These are phyloP conservation scores for Bagarius yarrelli DNA, from an alignment of 2,113 vertebrate genomes.

Conservation along the genomic window DNA sequence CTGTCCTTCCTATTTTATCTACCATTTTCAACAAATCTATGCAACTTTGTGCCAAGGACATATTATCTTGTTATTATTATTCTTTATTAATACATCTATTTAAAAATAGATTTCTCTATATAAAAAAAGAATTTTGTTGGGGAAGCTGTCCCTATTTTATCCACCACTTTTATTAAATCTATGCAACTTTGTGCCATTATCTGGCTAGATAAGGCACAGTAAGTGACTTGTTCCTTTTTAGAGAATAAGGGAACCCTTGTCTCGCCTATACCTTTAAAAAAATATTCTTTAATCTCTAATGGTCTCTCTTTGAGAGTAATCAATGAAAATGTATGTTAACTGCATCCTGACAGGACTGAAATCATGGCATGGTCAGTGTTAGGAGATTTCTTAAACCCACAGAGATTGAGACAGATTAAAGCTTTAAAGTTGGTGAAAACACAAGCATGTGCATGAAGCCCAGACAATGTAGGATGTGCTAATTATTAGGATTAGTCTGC, in stretches of 20 bases:
- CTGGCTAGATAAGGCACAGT: slow-evolving; percentile 52
- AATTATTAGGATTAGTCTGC: slow-evolving; percentile 64
- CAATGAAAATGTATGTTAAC: slow-evolving; percentile 33
- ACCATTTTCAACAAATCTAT: no score
- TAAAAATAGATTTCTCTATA: no score
- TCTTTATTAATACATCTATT: no score
- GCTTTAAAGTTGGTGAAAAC: slow-evolving; percentile 39
- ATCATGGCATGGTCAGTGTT: slow-evolving; percentile 38
- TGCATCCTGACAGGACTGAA: slow-evolving; percentile 14
- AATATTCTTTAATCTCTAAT: not conserved
- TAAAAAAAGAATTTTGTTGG: slow-evolving; percentile 38
- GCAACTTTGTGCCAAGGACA: no score
- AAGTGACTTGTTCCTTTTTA: slow-evolving; percentile 12
- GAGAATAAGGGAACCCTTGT: not conserved
- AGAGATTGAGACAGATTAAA: slow-evolving; percentile 48
- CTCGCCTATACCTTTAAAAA: not conserved
- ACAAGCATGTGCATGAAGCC: slow-evolving; percentile 44
- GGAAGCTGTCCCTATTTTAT: slow-evolving; percentile 39
- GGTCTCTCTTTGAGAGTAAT: not conserved
- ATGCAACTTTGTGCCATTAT: slow-evolving; percentile 53
- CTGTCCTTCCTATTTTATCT: no score
- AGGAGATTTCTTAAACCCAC: slow-evolving; percentile 21
- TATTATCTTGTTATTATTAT: no score
- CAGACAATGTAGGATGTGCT: slow-evolving; percentile 56
- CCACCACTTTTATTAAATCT: slow-evolving; percentile 52